These are phyloP conservation scores for Donacobius atricapilla DNA, from an alignment of 2,113 vertebrate species.

Conservation along the genomic window DNA sequence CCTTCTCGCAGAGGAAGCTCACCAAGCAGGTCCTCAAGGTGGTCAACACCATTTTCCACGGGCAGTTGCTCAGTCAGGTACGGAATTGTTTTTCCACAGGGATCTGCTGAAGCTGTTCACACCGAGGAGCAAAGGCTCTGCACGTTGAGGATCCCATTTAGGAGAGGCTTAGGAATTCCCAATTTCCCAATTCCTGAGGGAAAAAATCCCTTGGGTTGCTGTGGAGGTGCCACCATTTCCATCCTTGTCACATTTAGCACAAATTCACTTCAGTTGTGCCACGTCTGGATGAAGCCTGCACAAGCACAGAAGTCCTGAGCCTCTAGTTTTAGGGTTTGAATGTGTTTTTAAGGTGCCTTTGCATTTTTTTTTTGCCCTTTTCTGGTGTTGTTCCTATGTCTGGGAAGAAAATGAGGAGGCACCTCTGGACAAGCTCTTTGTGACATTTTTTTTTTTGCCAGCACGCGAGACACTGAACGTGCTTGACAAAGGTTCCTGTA, in stretches of 20 bases:
- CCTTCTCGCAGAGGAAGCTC: slow-evolving; percentile 94
- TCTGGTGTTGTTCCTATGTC: neutral
- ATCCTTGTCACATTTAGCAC: neutral
- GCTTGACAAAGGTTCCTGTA: neutral
- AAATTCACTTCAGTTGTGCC: neutral
- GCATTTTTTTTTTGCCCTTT: neutral
- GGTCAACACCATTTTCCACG: slow-evolving; percentile 98
- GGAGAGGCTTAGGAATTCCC: neutral
- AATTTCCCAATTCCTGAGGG: neutral
- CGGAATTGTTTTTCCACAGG: neutral
- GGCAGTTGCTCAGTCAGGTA: slow-evolving; percentile 98
- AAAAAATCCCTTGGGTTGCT: neutral
- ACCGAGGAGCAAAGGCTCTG: neutral
- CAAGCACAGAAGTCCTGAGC: neutral
- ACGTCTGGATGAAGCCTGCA: neutral
- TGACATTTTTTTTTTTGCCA: neutral
- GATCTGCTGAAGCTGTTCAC: neutral
- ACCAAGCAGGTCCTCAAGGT: slow-evolving; percentile 98
- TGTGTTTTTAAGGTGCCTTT: neutral
- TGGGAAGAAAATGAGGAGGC: neutral
- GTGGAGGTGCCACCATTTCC: neutral
- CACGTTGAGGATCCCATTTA: neutral
- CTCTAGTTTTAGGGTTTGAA: neutral
- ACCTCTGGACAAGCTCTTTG: neutral
- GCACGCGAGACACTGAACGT: neutral